phyloP scores from a whole-genome alignment of 2,113 vertebrate species.

The Calonectris borealis region DNA sequence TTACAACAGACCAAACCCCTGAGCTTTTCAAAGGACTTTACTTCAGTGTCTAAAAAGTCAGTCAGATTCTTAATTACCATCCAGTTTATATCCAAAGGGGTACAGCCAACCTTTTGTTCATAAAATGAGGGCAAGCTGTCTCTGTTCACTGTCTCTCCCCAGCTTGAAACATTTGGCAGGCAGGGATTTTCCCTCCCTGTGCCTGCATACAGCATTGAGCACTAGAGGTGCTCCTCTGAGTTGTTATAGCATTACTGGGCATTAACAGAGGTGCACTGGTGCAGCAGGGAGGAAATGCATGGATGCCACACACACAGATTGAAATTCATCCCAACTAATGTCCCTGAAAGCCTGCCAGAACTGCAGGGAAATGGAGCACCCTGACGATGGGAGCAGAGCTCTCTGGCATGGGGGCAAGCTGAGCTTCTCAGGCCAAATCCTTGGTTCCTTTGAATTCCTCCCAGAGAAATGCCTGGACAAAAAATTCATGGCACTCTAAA shows the following conservation, averaged over 20 bases:
- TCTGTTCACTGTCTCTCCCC: background rate
- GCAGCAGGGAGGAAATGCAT: background rate
- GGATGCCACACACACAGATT: background rate
- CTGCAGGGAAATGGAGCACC: background rate
- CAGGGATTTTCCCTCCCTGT: background rate
- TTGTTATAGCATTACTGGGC: fast-evolving
- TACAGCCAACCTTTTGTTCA: background rate
- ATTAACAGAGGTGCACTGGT: background rate
- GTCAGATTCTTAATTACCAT: background rate
- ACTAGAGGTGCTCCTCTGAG: background rate
- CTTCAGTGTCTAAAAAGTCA: background rate
- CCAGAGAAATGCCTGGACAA: background rate
- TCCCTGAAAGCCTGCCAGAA: background rate
- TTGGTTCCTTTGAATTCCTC: background rate
- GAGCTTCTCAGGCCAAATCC: background rate
- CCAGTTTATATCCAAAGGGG: background rate
- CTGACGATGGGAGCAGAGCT: background rate
- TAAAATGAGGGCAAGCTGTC: background rate
- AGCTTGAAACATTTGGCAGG: background rate
- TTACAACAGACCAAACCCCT: background rate
- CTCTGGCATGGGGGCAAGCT: background rate
- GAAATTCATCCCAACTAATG: background rate
- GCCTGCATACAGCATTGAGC: fast-evolving
- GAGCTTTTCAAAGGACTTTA: background rate
- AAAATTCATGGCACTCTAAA: background rate